Conservation (phyloP, 37 sponge, comb jelly and placozoan genomes). For the Aphrocallistes beatrix region DNA sequence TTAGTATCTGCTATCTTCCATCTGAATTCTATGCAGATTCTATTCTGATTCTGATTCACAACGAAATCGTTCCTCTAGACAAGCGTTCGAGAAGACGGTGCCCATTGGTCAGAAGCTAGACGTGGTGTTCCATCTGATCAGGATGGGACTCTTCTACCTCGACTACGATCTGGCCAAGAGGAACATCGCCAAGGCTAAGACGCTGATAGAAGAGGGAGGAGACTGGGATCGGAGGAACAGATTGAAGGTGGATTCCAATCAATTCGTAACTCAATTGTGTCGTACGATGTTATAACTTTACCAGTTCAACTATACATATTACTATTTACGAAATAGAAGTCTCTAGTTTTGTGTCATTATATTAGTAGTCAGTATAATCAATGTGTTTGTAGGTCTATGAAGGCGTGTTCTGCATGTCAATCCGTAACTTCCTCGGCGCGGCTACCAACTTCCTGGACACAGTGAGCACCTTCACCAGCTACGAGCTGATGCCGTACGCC, state of each 20-base stretch:
- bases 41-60: too few species aligned
- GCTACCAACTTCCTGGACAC: conserved; percentile 90
- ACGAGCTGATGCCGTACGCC: conserved; percentile 82
- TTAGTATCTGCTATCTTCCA: too few species aligned
- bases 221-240: conserved; percentile 97
- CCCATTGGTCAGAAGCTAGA: conserved; percentile 83
- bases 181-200: conserved; percentile 82
- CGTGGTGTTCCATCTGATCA: conserved; percentile 75
- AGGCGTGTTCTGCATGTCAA: conserved; percentile 75
- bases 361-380: too few species aligned
- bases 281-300: too few species aligned
- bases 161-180: conserved; percentile 79
- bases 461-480: conserved; percentile 91
- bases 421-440: conserved; percentile 71
- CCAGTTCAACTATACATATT: too few species aligned
- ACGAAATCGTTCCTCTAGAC: conserved; percentile 21
- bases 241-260: conserved; percentile 61
- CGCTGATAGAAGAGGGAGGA: conserved; percentile 90
- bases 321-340: too few species aligned
- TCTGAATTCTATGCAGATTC: too few species aligned
- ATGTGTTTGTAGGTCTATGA: conserved; percentile 70
- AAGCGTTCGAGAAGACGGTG: conserved; percentile 61
- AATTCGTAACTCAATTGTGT: too few species aligned
- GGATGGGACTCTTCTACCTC: conserved; percentile 85
- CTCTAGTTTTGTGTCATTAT: too few species aligned